Conservation (phyloP, 2,888 invertebrate genomes). For the Megalurothrips usitatus region DNA sequence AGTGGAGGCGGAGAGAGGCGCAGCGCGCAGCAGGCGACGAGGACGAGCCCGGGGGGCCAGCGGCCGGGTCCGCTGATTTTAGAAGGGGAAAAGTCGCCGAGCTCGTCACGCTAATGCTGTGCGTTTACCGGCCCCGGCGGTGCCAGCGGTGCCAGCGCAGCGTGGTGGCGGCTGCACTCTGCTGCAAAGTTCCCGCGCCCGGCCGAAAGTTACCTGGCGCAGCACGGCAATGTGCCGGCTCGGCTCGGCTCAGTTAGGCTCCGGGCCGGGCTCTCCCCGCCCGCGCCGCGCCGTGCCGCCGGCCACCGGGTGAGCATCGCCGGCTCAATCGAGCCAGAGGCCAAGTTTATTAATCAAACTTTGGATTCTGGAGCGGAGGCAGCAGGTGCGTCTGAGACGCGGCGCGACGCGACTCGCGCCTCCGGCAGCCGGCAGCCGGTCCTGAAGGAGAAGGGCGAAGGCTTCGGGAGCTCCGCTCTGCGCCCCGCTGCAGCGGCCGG, state of each 20-base stretch:
- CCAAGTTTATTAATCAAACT: conserved; percentile 25
- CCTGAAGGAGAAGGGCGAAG: too few relatives aligned
- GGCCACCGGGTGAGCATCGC: background rate
- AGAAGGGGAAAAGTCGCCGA: background rate
- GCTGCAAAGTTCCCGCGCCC: background rate
- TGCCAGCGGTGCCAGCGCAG: background rate
- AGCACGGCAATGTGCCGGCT: background rate
- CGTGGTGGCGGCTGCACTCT: background rate
- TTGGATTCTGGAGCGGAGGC: conserved; percentile 6
- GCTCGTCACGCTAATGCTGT: background rate
- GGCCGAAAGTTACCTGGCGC: background rate
- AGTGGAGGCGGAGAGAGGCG: background rate
- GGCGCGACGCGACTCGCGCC: background rate
- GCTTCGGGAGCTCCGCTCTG: background rate
- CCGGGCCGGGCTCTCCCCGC: background rate
- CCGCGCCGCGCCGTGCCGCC: background rate
- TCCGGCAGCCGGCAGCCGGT: background rate
- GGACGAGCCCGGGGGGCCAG: background rate
- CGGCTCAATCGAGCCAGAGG: conserved; percentile 15
- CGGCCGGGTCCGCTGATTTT: background rate
- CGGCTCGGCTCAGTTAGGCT: background rate
- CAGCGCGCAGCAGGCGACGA: background rate
- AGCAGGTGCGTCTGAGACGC: background rate
- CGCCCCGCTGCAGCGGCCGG: background rate
- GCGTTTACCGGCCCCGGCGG: background rate